Conservation (phyloP, 23 tunicate genomes). For the Styela plicata region DNA sequence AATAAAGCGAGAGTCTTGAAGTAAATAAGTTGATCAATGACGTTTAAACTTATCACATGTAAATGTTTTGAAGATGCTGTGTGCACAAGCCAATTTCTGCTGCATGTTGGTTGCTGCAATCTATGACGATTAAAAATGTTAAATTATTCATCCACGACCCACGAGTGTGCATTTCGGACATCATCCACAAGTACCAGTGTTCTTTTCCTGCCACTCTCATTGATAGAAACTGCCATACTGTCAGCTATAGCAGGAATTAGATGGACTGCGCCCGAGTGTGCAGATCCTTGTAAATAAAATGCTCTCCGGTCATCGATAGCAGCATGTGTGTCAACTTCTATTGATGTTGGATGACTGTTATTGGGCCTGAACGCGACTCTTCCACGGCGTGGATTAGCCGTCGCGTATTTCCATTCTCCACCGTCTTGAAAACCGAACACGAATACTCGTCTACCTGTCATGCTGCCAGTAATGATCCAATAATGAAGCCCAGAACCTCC, state of each 20-base stretch:
- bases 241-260: neutral
- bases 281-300: neutral
- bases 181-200: neutral
- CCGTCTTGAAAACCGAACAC: neutral
- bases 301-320: neutral
- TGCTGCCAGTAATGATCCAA: slow-evolving; percentile 5
- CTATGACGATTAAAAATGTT: too few relatives aligned
- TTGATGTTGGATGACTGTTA: neutral
- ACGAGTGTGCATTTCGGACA: neutral
- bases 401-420: slow-evolving; percentile 16
- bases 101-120: too few relatives aligned
- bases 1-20: too few relatives aligned
- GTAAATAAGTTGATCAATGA: too few relatives aligned
- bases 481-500: neutral
- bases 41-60: too few relatives aligned
- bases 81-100: too few relatives aligned
- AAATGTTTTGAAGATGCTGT: too few relatives aligned
- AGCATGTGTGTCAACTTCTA: neutral
- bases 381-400: neutral
- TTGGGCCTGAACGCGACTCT: neutral
- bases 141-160: neutral
- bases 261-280: neutral
- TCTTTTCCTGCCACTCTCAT: neutral
- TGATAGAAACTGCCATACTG: neutral
- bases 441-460: neutral